Evolutionary conservation across 2,113 vertebrate genomes (phyloP), one percentile per base, ranked within the genome.

Genomic region (Onychorhynchus coronatus): DNA sequence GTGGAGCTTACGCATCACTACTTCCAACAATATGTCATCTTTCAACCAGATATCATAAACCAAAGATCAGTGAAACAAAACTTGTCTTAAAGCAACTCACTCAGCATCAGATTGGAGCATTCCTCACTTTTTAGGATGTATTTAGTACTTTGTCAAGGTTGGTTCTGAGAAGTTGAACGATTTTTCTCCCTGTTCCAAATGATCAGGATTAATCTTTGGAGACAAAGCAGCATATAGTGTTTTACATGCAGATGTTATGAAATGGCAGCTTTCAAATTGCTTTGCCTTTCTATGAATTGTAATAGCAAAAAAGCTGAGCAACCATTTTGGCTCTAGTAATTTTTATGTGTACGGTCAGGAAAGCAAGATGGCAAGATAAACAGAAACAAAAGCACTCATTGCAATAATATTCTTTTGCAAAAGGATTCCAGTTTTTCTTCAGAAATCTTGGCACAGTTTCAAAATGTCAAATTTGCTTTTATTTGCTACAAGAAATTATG

Each of bases 261-360:
- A 59, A 58, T 12, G 3, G 12, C 15, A 89, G 15, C 20, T 74
- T 87, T 81, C 68, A 62, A 21, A 30, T 12, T 75, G 27, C 23
- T 84, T 30, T 50, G 8, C 2, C 35, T 81, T 66, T 53, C 23
- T 50, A 50, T 47, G 47, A 68, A 46, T 68, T 67, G 31, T 18
- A 58, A 25, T 20, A 19, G 16, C 72, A 31, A 53, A 35, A 75
- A 85, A 90, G 14, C 31, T 78, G 66, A 37, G 31, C 37, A 67
- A 62, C 25, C n/a, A 30, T 30, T 87, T 78, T 39, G 11, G 4
- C 15, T 82, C 14, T 33, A 30, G 16, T 39, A 47, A 55, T 52
- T 56, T 14, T 39, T 77, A 13, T 0, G 2, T 0, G 2, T 44
- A 11, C 0, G 2, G 25, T 31, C 11, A n/a, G 55, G 33, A 91